Conservation (phyloP, 2,888 invertebrate genomes). For the Pristionchus maxplancki region DNA sequence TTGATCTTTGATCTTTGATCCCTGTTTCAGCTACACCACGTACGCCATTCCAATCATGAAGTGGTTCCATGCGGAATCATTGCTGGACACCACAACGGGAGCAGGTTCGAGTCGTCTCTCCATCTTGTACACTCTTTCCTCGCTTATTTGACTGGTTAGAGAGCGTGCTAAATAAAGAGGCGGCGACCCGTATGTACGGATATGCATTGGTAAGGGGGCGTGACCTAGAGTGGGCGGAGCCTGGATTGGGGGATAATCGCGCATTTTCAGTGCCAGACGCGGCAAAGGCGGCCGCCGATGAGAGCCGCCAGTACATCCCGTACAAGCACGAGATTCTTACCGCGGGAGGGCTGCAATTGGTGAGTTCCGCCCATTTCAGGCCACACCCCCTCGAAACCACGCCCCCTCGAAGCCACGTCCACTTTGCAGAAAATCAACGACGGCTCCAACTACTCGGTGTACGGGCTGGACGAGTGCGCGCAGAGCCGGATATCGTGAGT, state of each 20-base stretch:
- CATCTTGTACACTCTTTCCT: too few relatives aligned
- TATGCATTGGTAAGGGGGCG: too few relatives aligned
- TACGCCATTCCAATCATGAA: not conserved
- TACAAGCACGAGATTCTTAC: constrained; percentile 15
- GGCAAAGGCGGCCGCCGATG: too few relatives aligned
- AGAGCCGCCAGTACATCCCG: not conserved
- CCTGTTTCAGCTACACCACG: not conserved
- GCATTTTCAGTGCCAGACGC: too few relatives aligned
- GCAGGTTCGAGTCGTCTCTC: not conserved
- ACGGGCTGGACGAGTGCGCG: not conserved
- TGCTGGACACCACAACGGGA: not conserved
- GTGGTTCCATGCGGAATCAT: not conserved
- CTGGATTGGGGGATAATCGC: too few relatives aligned
- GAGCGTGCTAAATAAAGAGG: too few relatives aligned
- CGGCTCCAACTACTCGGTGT: constrained; percentile 14
- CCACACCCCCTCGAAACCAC: not conserved
- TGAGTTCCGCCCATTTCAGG: not conserved
- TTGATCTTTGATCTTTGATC: constrained; percentile 1
- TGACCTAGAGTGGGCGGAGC: too few relatives aligned
- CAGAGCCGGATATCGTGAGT: not conserved
- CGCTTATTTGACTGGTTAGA: too few relatives aligned
- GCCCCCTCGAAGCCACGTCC: not conserved
- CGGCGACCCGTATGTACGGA: too few relatives aligned
- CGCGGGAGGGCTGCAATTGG: not conserved
- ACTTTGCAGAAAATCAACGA: not conserved